Evolutionary conservation across 2,888 invertebrate species (phyloP).

Genomic region (Sarcophaga caerulescens): DNA sequence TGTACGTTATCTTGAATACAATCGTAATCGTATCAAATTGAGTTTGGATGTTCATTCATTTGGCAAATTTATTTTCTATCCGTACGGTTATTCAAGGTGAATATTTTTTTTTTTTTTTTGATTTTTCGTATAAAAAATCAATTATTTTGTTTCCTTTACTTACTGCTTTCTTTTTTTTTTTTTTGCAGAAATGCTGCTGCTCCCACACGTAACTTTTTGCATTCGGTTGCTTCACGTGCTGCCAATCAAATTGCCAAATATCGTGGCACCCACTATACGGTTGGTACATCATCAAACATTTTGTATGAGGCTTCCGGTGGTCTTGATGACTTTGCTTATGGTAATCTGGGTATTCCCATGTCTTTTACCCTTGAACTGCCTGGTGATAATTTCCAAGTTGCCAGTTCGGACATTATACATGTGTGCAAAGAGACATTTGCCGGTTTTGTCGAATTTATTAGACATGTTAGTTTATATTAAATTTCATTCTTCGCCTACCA

Average conservation of each 20-base stretch:
- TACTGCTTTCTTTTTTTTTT: conserved; percentile 47
- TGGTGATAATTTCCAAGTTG: conserved; percentile 82
- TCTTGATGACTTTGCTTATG: conserved; percentile 86
- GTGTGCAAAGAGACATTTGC: conserved; percentile 81
- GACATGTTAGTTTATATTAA: conserved; percentile 79
- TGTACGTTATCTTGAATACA: conserved; percentile 77
- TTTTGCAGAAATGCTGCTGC: conserved; percentile 75
- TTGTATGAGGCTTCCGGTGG: conserved; percentile 84
- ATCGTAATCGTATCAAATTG: conserved; percentile 79
- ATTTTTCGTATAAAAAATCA: background rate
- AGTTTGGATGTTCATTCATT: conserved; percentile 81
- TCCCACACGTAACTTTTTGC: conserved; percentile 77
- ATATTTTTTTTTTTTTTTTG: conserved; percentile 34
- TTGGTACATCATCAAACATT: conserved; percentile 83
- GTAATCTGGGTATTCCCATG: conserved; percentile 82
- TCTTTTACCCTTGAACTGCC: conserved; percentile 86
- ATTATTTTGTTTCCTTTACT: conserved; percentile 69
- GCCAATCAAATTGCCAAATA: conserved; percentile 80
- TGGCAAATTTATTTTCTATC: conserved; percentile 81
- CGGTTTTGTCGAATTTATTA: conserved; percentile 80
- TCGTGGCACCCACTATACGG: conserved; percentile 81
- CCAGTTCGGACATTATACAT: conserved; percentile 77
- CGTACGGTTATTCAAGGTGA: conserved; percentile 80
- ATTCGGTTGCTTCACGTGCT: conserved; percentile 78
- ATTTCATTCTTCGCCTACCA: background rate